phyloP scores from a whole-genome alignment of 1,140 invertebrate species.

The Temnothorax curvispinosus region DNA sequence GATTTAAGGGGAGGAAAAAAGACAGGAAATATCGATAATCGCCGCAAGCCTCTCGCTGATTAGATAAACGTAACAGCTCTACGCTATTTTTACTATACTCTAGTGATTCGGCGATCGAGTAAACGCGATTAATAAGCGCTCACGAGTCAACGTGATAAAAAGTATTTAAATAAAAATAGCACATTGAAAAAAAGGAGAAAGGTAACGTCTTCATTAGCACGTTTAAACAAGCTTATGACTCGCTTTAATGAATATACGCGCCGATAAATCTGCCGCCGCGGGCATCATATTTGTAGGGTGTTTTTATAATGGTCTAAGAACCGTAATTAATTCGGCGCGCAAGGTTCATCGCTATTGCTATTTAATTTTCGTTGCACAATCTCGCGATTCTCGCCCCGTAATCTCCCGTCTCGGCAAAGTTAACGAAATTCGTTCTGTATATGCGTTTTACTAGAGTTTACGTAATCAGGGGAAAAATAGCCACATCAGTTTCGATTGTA shows the following conservation, averaged over 20 bases:
- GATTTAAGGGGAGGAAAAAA: not conserved
- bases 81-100: not conserved
- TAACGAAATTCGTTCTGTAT: not conserved
- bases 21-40: not conserved
- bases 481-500: not conserved
- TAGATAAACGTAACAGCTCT: not conserved
- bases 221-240: constrained; percentile 6
- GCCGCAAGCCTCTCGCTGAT: not conserved
- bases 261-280: not conserved
- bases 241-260: not conserved
- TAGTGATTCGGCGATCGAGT: not conserved
- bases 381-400: too few species aligned
- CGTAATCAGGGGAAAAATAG: not conserved
- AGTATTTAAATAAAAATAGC: not conserved
- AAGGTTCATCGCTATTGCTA: not conserved
- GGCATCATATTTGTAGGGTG: not conserved
- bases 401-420: not conserved
- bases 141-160: constrained; percentile 5
- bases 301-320: not conserved
- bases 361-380: not conserved
- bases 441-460: not conserved
- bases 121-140: not conserved
- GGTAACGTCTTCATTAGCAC: constrained; percentile 22
- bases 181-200: not conserved
- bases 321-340: not conserved